These are phyloP conservation scores for Drosophila dives DNA, from an alignment of 2,888 invertebrate genomes.

Conservation along the genomic window DNA sequence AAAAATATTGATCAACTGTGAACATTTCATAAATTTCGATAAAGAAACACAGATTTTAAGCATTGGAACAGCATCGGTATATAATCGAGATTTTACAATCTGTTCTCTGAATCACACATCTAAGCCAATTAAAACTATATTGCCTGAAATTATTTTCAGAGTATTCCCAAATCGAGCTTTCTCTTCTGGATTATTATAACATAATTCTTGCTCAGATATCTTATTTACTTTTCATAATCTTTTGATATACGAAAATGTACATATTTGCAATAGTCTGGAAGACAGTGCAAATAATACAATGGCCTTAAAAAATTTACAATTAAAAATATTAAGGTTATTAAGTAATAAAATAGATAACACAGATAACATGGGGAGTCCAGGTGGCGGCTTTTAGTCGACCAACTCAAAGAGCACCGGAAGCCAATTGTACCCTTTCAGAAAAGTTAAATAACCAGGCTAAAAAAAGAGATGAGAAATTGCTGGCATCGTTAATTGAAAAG, in stretches of 20 bases:
- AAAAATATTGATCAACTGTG: no score
- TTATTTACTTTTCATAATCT: neutral
- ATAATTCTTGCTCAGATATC: neutral
- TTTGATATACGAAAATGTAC: neutral
- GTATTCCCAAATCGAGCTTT: neutral
- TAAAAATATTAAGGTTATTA: neutral
- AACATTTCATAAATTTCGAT: no score
- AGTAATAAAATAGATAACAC: neutral
- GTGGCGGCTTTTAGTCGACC: neutral
- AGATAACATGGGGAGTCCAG: neutral
- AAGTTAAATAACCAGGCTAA: no score
- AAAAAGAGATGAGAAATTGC: neutral
- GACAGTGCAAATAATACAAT: neutral
- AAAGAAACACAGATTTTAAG: neutral
- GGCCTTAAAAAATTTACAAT: neutral
- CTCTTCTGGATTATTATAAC: neutral
- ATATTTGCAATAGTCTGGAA: neutral
- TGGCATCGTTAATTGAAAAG: slow-evolving; percentile 46
- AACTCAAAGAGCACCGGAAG: neutral
- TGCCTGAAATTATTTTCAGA: neutral
- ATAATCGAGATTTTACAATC: neutral
- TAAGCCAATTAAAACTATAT: neutral
- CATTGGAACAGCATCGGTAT: no score
- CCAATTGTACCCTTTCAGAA: neutral
- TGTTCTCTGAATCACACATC: neutral